Conservation (phyloP, 1,140 invertebrate genomes). For the Panagrolaimus sp. region DNA sequence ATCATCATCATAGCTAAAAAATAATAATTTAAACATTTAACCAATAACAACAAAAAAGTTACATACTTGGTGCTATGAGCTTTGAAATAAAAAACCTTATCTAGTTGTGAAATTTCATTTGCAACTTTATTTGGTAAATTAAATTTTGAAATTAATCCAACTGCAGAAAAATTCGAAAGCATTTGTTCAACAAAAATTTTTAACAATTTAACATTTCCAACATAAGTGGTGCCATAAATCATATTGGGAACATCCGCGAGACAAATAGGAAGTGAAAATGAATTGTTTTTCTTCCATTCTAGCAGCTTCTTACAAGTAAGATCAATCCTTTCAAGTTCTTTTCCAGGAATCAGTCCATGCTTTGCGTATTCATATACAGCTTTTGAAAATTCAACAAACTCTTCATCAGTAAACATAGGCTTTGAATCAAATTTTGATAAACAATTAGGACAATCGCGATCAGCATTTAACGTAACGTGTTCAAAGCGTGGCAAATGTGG, state of each 20-base stretch:
- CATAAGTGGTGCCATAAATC: not conserved
- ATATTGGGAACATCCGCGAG: conserved; percentile 1
- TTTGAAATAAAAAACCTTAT: not conserved
- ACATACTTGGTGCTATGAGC: not conserved
- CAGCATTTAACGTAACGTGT: too few relatives aligned
- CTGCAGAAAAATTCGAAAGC: not conserved
- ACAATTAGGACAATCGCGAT: not conserved
- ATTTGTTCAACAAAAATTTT: not conserved
- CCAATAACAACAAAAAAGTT: not conserved
- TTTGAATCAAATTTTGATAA: not conserved
- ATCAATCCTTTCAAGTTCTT: too few relatives aligned
- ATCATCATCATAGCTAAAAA: conserved; percentile 1
- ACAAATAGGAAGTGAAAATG: not conserved
- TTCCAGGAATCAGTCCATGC: too few relatives aligned
- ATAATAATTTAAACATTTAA: not conserved
- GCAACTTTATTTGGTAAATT: not conserved
- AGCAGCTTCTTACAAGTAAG: too few relatives aligned
- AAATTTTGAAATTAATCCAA: conserved; percentile 2
- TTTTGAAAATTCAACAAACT: not conserved
- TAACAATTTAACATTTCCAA: not conserved
- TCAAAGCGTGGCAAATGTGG: too few relatives aligned
- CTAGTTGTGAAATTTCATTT: not conserved
- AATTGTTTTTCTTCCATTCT: too few relatives aligned
- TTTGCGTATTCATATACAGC: too few relatives aligned
- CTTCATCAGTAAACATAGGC: not conserved